Evolutionary conservation across 2,797 vertebrate species (phyloP).

Genomic region (Labroides dimidiatus): DNA sequence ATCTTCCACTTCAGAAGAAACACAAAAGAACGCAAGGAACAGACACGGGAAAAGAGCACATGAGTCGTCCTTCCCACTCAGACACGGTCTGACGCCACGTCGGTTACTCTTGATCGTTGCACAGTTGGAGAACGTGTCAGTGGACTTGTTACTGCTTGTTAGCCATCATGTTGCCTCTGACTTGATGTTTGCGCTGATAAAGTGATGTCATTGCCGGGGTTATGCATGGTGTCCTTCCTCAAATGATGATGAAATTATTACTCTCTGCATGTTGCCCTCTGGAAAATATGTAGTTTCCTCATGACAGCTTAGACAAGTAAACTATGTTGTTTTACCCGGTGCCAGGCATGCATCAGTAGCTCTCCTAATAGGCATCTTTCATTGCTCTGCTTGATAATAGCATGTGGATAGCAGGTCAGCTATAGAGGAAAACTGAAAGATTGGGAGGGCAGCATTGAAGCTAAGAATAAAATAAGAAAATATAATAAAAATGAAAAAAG

Average conservation of each 20-base stretch:
- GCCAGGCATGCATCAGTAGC: background rate
- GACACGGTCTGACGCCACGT: slow-evolving; percentile 6
- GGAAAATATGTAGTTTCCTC: slow-evolving; percentile 3
- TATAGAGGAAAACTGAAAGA: background rate
- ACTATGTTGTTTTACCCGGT: background rate
- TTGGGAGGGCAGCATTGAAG: background rate
- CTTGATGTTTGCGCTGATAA: slow-evolving; percentile 18
- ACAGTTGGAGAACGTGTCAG: slow-evolving; percentile 21
- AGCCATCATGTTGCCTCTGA: background rate
- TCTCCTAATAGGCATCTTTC: background rate
- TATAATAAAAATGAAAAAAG: background rate
- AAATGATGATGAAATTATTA: slow-evolving; percentile 9
- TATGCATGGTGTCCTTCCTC: slow-evolving; percentile 16
- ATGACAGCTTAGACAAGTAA: background rate
- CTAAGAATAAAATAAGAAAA: background rate
- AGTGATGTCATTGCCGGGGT: background rate
- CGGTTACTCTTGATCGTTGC: slow-evolving; percentile 17
- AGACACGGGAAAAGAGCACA: background rate
- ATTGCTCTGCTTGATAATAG: background rate
- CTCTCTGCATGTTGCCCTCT: background rate
- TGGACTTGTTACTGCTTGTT: slow-evolving; percentile 15
- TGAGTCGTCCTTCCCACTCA: slow-evolving; percentile 30
- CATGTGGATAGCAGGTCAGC: background rate
- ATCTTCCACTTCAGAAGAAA: slow-evolving; percentile 8
- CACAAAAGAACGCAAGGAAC: background rate